phyloP scores from a whole-genome alignment of 2,888 invertebrate genomes.

The Tachina grossa region DNA sequence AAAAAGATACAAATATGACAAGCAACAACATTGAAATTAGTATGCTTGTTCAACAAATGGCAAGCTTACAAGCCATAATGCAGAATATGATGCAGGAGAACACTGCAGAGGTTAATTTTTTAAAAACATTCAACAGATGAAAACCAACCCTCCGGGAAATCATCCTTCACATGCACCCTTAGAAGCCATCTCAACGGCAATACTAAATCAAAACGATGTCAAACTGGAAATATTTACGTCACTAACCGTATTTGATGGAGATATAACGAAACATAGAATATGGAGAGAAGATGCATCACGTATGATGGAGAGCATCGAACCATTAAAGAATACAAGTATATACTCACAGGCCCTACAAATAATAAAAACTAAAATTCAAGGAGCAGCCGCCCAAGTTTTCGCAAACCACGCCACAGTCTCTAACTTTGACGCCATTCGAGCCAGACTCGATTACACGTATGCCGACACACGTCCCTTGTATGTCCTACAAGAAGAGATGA shows the following conservation, averaged over 20 bases:
- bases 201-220: too few relatives aligned
- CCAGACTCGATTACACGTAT: constrained; percentile 1
- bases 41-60: neutral
- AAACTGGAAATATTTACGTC: too few relatives aligned
- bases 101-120: neutral
- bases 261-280: too few relatives aligned
- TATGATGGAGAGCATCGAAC: neutral
- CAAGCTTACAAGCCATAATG: neutral
- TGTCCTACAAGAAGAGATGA: too few relatives aligned
- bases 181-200: too few relatives aligned
- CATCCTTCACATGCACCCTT: too few relatives aligned
- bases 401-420: neutral
- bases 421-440: neutral
- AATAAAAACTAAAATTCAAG: constrained; percentile 18
- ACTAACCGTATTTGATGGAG: too few relatives aligned
- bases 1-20: too few relatives aligned
- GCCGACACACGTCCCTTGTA: neutral
- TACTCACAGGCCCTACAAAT: constrained; percentile 15
- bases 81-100: neutral
- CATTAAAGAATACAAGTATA: neutral
- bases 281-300: neutral
- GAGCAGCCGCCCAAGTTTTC: neutral
- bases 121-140: neutral
- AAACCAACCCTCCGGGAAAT: too few relatives aligned
- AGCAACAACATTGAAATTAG: neutral